Percentiles rank a stretch among this genome's conserved stretches.
Evolutionary conservation across 1,140 invertebrate genomes (phyloP).

Genomic region (Trichonephila inaurata): DNA sequence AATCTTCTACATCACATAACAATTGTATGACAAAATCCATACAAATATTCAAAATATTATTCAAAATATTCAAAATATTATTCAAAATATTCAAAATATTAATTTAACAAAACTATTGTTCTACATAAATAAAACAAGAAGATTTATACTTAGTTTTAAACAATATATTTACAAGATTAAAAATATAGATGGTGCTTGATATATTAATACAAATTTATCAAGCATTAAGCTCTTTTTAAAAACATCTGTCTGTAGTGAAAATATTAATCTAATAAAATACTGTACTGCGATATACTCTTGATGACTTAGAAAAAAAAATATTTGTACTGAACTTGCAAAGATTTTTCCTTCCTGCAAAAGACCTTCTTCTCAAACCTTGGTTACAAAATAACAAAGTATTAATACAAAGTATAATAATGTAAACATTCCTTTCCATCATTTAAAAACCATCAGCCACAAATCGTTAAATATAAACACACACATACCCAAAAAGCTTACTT

Average conservation of each 20-base stretch:
- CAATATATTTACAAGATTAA: too few species aligned
- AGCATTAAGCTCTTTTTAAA: neutral
- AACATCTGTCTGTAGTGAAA: neutral
- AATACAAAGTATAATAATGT: neutral
- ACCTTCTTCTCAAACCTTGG: slow-evolving; percentile 15
- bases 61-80: too few species aligned
- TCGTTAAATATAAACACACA: neutral
- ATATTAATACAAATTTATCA: neutral
- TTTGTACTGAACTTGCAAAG: neutral
- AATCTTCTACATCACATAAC: too few species aligned
- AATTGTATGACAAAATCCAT: too few species aligned
- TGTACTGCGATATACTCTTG: too few species aligned
- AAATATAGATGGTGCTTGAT: too few species aligned
- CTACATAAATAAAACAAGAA: too few species aligned
- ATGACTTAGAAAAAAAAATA: neutral
- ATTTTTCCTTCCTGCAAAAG: neutral
- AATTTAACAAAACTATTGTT: too few species aligned
- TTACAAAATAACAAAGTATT: neutral
- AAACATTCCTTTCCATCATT: neutral
- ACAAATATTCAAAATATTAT: too few species aligned
- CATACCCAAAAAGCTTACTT: neutral
- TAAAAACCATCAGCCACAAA: slow-evolving; percentile 20
- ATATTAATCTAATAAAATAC: too few species aligned
- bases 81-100: too few species aligned
- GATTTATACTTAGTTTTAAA: too few species aligned